Evolutionary conservation across 2,113 vertebrate species (phyloP).

Genomic region (Grantiella picta): DNA sequence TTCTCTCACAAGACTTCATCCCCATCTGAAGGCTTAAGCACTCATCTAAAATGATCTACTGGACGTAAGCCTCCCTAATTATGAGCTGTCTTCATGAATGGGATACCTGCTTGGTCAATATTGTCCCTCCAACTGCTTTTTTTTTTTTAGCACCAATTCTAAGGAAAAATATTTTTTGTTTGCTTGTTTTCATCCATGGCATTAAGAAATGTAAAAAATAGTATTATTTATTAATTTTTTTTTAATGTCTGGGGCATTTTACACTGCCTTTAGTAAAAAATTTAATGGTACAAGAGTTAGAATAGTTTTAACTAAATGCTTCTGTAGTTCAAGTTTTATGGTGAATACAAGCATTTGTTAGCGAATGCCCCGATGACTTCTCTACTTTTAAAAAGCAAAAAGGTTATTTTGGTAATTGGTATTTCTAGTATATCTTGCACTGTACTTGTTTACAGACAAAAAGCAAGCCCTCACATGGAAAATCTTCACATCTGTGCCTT

Average conservation of each 20-base stretch:
- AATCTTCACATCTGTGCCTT: not conserved
- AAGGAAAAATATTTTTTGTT: not conserved
- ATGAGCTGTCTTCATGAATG: not conserved
- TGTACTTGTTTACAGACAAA: not conserved
- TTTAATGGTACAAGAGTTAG: not conserved
- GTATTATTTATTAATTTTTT: not conserved
- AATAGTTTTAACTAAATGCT: not conserved
- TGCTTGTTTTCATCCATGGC: not conserved
- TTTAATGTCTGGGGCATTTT: not conserved
- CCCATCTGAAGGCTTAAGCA: not conserved
- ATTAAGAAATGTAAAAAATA: not conserved
- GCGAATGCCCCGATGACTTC: not conserved
- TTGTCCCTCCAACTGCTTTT: not conserved
- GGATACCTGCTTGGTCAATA: not conserved
- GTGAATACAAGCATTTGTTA: not conserved
- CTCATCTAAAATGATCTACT: not conserved
- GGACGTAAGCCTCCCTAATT: not conserved
- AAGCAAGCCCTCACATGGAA: not conserved
- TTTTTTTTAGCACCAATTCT: not conserved
- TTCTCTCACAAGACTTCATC: not conserved
- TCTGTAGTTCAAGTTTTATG: not conserved
- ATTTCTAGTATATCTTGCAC: not conserved
- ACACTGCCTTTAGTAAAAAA: not conserved
- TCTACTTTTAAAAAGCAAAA: not conserved
- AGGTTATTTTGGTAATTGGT: not conserved